Evolutionary conservation across 2,888 invertebrate genomes (phyloP), one percentile per base, ranked within the genome.

Genomic region (Trachelus stipa): DNA sequence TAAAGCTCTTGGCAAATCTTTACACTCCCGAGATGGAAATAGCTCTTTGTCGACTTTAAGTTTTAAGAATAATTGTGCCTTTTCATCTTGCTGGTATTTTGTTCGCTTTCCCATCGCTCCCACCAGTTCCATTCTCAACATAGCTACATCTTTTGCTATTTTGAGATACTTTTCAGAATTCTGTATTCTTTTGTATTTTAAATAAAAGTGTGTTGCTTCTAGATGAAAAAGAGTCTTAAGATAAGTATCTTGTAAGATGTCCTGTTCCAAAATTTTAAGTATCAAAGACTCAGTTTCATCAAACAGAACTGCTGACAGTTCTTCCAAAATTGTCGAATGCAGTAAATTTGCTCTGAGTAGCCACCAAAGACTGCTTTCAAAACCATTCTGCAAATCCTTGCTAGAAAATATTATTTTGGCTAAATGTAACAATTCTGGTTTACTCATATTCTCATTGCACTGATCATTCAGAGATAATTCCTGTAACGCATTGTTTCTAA

Each of bases 71-170:
- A 99, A 92, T 89, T 99, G 99, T 0, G 99, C 95, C 74, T 97
- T 91, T 56, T 95, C 94, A 73, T 95, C 95, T 84, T 95, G 94
- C 90, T 99, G 99, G 89, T 95, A 98, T 86, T 95, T 96, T 12
- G 99, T 99, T 81, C 99, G 94, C 89, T 97, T 96, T 0, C 99
- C 99, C 83, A 99, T 92, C 68, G 96, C 94, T 84, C 98, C 97
- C 92, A 92, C 90, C 6, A 98, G 93, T 85, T 95, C 93, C 71
- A 97, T 92, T 73, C 94, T 93, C 71, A 98, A 90, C 9, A 95
- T 94, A 37, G 96, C 92, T 69, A 94, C 89, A 73, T 94, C 92
- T 82, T 93, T 93, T 0, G 96, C 95, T 73, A 92, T 92, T 11
- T 93, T 91, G 77, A 98, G 92, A 87, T 95, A 94, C 80, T 95